Base-by-base conservation (phyloP, 1,140 invertebrate species). In the Megalonaias nervosa region DNA sequence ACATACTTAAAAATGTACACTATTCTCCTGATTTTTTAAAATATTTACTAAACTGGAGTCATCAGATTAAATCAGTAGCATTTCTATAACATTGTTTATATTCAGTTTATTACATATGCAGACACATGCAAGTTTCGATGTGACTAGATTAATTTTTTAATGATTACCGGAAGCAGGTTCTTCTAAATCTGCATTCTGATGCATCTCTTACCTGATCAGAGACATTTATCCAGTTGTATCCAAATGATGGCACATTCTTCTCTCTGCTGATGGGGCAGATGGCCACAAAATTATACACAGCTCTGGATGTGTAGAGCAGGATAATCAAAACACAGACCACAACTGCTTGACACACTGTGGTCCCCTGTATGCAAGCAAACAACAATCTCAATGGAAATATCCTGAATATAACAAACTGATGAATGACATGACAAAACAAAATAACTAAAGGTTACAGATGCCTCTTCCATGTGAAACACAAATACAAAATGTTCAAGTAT, bases 141-240 rank as follows among this genome's bases (percentile, higher is more conserved):
- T 48, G 4, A 48, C 0, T 4, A 48, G 38, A 38, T 38, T 9
- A 38, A 38, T 48, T 48, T 6, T 48, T 6, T 48, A 31, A n/a
- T 31, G 2, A 31, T 31, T 48, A 48, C 38, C 9, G 38, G 38
- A 48, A 48, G 38, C 38, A 48, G 6, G 56, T 13, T 70, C 31
- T n/a, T 9, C 68, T 14, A 70, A 14, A 70, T 17, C 16, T 70
- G 15, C 14, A 31, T 31, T 31, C 55, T n/a, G n/a, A n/a, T 56
- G 38, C 68, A 58, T 70, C 17, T 70, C 62, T 78, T 79, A 91
- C 90, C 87, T 91, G 89, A 77, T 91, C 89, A 67, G 88, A 89
- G 14, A 91, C 90, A 84, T 91, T 90, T 60, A 91, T 84, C 90
- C 90, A 91, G 59, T 86, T 86, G 83, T 88, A 90, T n/a, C 89